Evolutionary conservation across 2,888 invertebrate genomes (phyloP), one percentile per base, ranked within the genome.

Genomic region (Agrochola lychnidis): DNA sequence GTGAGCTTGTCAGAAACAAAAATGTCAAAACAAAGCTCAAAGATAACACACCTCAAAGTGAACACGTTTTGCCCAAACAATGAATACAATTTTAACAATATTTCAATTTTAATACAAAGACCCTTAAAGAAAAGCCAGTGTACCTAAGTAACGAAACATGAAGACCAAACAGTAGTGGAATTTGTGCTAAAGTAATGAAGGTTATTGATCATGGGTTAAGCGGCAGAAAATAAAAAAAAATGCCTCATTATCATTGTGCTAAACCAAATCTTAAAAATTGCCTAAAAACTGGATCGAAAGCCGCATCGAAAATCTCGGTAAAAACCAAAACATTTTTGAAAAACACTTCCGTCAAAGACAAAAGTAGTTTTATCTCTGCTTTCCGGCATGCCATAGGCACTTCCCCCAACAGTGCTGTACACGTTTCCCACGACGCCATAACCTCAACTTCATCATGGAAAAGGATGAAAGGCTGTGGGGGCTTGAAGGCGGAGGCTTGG

Each of bases 1-100:
- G 22, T 56, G 36, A 56, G n/a, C 5, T 22, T 67, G 51, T 69
- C 51, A 48, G 7, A 51, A 72, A 42, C 10, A 22, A 16, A 42
- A 61, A 59, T 59, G 69, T 69, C 69, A 81, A 79, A 81, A 75
- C 36, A 66, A 25, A 48, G 1, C 25, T 53, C 36, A 22, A 48
- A 59, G 10, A 74, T 73, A 45, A 0, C 14, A n/a, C n/a, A n/a
- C n/a, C n/a, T 69, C 7, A n/a, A 16, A 30, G 30, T 14, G 3
- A 14, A 22, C 59, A 59, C 16, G 22, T 36, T 75, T 51, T 14
- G 14, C 62, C 4, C 12, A 56, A n/a, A 40, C 22, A 56, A 9
- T 56, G 1, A 53, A 53, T 57, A 63, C 12, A 25, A 48, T 19
- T 19, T 2, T 5, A 30, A 10, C 4, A 1, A 19, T 19, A 14